Base-by-base conservation (phyloP, 1,140 invertebrate genomes). In the Drosophila nebulosa region DNA sequence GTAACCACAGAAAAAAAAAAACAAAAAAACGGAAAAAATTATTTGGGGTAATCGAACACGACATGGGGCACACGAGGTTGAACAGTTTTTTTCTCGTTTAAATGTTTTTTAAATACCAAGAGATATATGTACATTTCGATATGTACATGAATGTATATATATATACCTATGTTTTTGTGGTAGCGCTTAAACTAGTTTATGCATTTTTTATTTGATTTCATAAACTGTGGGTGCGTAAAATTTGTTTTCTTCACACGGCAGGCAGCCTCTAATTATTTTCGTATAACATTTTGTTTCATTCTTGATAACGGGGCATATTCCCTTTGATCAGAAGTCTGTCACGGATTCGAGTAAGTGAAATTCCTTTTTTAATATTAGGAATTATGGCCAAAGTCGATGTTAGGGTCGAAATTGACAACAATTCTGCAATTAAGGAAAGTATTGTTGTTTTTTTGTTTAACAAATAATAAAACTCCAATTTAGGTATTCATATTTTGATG, bases 31-130 rank as follows among this genome's bases (percentile, higher is more conserved):
- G 7, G 46, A 63, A 32, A 80, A 69, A 83, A 83, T 83, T 83
- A 88, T 86, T 81, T 86, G 81, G 78, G 83, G 78, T 86, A 88
- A 86, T 86, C 78, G 83, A 86, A 55, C 81, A 88, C 81, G 79
- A 88, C 81, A 81, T 86, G 83, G 74, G 78, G 78, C 78, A 73
- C 53, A 55, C 85, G 64, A 69, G 84, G 58, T 51, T 59, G 59
- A 60, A 64, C 26, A 7, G 21, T 24, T 12, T 39, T 24, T 24
- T 22, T 58, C 12, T 42, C 18, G 39, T 32, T 60, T 86, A 78
- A 85, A 85, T 80, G 81, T 74, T 74, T 85, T 86, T 83, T 83
- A 78, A 83, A 83, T 83, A 83, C 62, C 59, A 46, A 21, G 7
- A 18, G 39, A 46, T 46, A 46, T 46, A 46, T 46, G 16, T 42